A percentile compares a stretch with the other conserved stretches of the same genome.
Conservation (phyloP, 2,113 vertebrate species). For the Anarrhichthys ocellatus region DNA sequence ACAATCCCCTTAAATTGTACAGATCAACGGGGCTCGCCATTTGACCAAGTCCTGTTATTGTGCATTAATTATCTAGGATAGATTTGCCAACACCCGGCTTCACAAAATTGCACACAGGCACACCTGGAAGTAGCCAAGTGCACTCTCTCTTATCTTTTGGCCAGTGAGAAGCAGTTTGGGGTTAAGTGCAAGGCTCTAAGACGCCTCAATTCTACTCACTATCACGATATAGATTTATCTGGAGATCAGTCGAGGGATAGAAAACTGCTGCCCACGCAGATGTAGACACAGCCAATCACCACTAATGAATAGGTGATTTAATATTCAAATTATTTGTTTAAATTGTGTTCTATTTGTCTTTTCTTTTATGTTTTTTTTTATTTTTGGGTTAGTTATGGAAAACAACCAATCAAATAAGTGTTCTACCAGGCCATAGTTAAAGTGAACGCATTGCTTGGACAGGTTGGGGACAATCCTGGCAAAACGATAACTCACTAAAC, state of each 20-base stretch:
- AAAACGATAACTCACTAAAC: constrained; percentile 50
- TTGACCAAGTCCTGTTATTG: neutral
- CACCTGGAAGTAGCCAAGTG: constrained; percentile 12
- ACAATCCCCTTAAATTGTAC: neutral
- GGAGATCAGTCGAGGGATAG: neutral
- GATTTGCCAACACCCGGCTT: neutral
- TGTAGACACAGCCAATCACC: neutral
- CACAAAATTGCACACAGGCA: neutral
- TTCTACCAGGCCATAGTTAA: neutral
- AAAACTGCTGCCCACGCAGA: neutral
- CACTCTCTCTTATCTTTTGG: constrained; percentile 23
- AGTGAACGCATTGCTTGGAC: constrained; percentile 8
- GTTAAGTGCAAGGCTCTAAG: neutral
- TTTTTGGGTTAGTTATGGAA: neutral
- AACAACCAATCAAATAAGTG: neutral
- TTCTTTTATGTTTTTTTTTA: neutral
- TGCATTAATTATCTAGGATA: neutral
- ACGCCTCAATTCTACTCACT: neutral
- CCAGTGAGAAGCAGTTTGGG: constrained; percentile 16
- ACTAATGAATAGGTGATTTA: neutral
- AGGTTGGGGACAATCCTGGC: constrained; percentile 17
- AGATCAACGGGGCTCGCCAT: neutral
- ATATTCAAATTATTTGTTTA: neutral
- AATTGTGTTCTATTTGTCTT: neutral
- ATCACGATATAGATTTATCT: neutral